phyloP scores from a whole-genome alignment of 2,888 invertebrate genomes.

The Drosophila nr. perissopoda region DNA sequence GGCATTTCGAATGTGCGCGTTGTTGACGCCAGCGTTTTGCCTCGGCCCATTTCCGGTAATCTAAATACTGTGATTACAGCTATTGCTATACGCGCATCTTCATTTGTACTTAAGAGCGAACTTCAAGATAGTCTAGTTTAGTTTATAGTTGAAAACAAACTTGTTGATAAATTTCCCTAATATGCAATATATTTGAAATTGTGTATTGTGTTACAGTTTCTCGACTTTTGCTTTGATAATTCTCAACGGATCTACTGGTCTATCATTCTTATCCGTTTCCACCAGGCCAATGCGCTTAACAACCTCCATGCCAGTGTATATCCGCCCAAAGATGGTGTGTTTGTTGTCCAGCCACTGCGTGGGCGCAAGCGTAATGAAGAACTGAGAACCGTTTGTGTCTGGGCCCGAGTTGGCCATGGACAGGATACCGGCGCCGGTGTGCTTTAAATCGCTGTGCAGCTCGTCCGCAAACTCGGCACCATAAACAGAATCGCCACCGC shows the following conservation, averaged over 20 bases:
- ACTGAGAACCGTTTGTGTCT: conserved; percentile 98
- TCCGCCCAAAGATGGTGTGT: conserved; percentile 97
- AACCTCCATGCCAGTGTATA: conserved; percentile 94
- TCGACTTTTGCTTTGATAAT: conserved; percentile 88
- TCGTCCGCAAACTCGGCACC: conserved; percentile 98
- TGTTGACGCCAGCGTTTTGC: conserved; percentile 93
- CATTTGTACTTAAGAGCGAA: conserved; percentile 86
- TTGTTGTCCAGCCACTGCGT: conserved; percentile 99
- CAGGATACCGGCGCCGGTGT: conserved; percentile 95
- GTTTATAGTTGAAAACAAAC: conserved; percentile 7
- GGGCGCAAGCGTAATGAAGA: conserved; percentile 98
- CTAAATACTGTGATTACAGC: conserved; percentile 89
- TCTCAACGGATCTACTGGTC: conserved; percentile 94
- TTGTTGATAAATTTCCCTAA: conserved; percentile 6
- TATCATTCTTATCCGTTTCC: conserved; percentile 96
- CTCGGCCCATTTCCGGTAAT: conserved; percentile 91
- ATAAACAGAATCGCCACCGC: conserved; percentile 98
- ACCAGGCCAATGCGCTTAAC: conserved; percentile 96
- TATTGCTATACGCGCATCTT: conserved; percentile 88
- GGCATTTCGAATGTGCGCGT: conserved; percentile 89
- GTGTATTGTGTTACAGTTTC: conserved; percentile 65
- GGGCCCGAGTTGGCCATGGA: conserved; percentile 99
- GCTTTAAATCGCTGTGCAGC: conserved; percentile 96
- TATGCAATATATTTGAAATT: conserved; percentile 9
- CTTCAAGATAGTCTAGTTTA: conserved; percentile 32